Percentiles rank a stretch among this genome's conserved stretches.
Conservation (phyloP, 2,797 vertebrate genomes). For the Diplodus sargus region DNA sequence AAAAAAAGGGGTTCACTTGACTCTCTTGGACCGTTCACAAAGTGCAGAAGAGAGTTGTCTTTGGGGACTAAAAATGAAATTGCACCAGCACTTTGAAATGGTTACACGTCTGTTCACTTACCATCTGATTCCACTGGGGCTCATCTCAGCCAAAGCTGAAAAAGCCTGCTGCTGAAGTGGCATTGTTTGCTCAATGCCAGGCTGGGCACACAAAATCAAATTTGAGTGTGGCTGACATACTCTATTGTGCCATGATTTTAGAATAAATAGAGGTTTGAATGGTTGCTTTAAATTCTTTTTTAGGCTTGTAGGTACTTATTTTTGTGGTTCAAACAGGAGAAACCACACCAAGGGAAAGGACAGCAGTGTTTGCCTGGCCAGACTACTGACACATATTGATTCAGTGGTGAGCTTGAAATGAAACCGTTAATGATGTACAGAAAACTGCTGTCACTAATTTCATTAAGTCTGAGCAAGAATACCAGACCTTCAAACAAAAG, state of each 20-base stretch:
- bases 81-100: constrained; percentile 54
- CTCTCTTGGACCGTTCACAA: constrained; percentile 39
- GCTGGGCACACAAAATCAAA: constrained; percentile 32
- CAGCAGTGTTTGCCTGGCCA: background rate
- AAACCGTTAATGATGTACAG: background rate
- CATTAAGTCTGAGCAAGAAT: background rate
- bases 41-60: constrained; percentile 35
- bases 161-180: constrained; percentile 37
- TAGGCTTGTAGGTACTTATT: constrained; percentile 28
- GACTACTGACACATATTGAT: constrained; percentile 11
- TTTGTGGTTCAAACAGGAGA: constrained; percentile 31
- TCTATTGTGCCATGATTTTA: constrained; percentile 38
- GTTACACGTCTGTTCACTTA: constrained; percentile 65
- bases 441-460: background rate
- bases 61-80: constrained; percentile 52
- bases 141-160: constrained; percentile 50
- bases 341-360: background rate
- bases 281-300: constrained; percentile 38
- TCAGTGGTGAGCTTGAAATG: constrained; percentile 8
- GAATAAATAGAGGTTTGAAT: constrained; percentile 59
- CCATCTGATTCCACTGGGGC: constrained; percentile 51
- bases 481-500: background rate
- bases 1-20: constrained; percentile 20
- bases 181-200: constrained; percentile 47
- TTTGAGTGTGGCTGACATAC: constrained; percentile 23